These are phyloP conservation scores for Aphidius colemani DNA, from an alignment of 2,888 invertebrate genomes.

Conservation along the genomic window DNA sequence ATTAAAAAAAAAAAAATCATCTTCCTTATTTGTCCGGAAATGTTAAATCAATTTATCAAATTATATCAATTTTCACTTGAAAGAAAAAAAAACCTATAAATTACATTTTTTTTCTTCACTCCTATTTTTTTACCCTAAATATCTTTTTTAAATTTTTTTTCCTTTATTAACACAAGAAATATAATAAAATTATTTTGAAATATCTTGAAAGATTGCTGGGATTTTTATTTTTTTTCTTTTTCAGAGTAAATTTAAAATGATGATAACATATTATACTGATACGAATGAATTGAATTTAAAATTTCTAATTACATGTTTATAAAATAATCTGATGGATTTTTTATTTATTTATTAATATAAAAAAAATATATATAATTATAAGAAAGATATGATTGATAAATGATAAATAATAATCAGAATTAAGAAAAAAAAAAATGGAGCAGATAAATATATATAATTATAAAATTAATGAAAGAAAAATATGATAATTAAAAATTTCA, in stretches of 20 bases:
- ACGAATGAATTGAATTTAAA: not conserved
- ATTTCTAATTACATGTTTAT: too few relatives aligned
- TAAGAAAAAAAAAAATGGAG: slow-evolving; percentile 2
- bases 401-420: not conserved
- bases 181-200: slow-evolving; percentile 17
- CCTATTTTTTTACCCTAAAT: too few relatives aligned
- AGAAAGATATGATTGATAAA: not conserved
- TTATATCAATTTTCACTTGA: too few relatives aligned
- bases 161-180: not conserved
- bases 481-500: not conserved
- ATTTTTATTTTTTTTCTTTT: too few relatives aligned
- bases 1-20: not conserved
- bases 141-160: not conserved
- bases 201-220: not conserved
- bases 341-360: not conserved
- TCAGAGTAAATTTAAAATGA: too few relatives aligned
- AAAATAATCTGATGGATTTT: not conserved
- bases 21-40: slow-evolving; percentile 22
- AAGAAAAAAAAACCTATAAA: too few relatives aligned
- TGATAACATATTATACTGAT: not conserved
- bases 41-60: not conserved
- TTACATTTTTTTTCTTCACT: too few relatives aligned
- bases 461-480: slow-evolving; percentile 8
- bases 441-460: slow-evolving; percentile 8
- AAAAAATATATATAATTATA: not conserved